Percentiles rank a stretch among this genome's conserved stretches.
phyloP scores from a whole-genome alignment of 2,113 vertebrate genomes.

The Mirounga angustirostris region DNA sequence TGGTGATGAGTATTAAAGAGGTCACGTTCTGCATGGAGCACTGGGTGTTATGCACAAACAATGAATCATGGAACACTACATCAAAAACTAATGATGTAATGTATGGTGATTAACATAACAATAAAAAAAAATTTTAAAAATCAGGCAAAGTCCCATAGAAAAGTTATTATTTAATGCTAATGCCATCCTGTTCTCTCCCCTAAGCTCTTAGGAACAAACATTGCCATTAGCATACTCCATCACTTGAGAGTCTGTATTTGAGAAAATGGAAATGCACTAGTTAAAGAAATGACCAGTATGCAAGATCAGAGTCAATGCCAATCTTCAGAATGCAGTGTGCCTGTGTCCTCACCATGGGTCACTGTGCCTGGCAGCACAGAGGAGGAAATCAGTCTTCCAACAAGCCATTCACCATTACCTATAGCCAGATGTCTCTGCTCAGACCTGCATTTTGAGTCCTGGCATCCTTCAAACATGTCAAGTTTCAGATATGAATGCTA shows the following conservation, averaged over 20 bases:
- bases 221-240: background rate
- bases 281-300: constrained; percentile 66
- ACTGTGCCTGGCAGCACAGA: constrained; percentile 5
- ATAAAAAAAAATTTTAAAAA: background rate
- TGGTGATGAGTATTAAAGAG: no score
- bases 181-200: background rate
- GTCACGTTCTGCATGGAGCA: no score
- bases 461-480: background rate
- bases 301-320: background rate
- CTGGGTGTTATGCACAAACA: no score
- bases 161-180: background rate
- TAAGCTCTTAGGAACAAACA: background rate
- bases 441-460: background rate
- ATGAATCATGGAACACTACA: no score
- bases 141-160: constrained; percentile 37
- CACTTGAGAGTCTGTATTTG: constrained; percentile 35
- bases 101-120: no score
- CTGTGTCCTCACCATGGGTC: background rate
- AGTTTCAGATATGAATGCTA: constrained; percentile 62
- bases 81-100: no score
- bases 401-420: background rate
- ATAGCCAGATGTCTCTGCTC: constrained; percentile 9
- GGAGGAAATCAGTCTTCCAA: constrained; percentile 2
- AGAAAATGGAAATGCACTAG: constrained; percentile 6
- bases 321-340: background rate